Evolutionary conservation across 2,797 vertebrate genomes (phyloP), one percentile per base, ranked within the genome.

Genomic region (Falco naumanni): DNA sequence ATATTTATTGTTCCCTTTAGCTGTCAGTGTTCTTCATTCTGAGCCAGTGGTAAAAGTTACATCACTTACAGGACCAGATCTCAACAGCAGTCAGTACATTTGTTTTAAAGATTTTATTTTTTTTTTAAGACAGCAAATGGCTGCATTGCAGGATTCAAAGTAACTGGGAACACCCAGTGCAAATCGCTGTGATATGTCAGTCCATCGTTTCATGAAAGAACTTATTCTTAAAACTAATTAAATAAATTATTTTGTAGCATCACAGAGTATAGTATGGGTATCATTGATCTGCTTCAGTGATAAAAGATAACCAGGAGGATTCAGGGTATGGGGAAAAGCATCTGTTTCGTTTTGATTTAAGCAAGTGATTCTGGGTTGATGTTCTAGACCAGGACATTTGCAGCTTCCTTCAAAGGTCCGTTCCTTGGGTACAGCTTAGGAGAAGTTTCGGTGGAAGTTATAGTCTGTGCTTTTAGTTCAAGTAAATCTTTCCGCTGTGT

Each of bases 281-380:
- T 61, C 6, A 25, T 54, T 79, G 72, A 72, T 86, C 26, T 87
- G 41, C 65, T 61, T 29, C 59, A 68, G 9, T 88, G 51, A 43
- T 59, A 68, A 57, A 74, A 85, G 47, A 28, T 78, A 22, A 29
- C 90, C 18, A 80, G 51, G 50, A 77, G 22, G 56, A 91, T 64
- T 82, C 51, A 48, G 74, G 24, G 11, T 53, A 21, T 10, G 56
- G 48, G 91, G 47, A 88, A 84, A 56, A 59, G 28, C 54, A 70
- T 89, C 71, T 93, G 37, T 91, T 91, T 34, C 65, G 8, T 59
- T 89, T 90, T 47, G 72, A 70, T 95, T 91, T 93, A 45, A 92
- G 90, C 31, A 74, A 64, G 77, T 94, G 48, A 54, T 87, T 96
- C 87, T 94, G 76, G 96, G 66, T 81, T 94, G 88, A 24, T 82